Evolutionary conservation across 2,888 invertebrate genomes (phyloP), one percentile per base, ranked within the genome.

Genomic region (Barypeithes pellucidus): DNA sequence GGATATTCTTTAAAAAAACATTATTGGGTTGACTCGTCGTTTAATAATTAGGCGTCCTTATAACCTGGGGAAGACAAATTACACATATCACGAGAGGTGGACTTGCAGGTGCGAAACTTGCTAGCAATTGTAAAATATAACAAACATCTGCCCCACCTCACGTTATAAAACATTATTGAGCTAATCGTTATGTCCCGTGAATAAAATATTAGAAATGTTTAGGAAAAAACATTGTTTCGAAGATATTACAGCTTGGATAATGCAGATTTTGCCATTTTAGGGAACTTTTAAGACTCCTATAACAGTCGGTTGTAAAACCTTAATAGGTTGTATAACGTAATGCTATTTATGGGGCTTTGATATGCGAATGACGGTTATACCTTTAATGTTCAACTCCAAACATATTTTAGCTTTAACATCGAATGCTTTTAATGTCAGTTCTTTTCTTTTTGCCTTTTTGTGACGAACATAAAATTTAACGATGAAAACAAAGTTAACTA

Each of bases 321-420:
- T 63, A 63, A 63, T 63, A 47, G 47, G 63, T 63, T 50, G 47
- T 60, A 60, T 60, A 60, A 39, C 41, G 41, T 60, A 60, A 43
- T 60, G 39, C 39, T 60, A 60, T 60, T 60, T 41, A 60, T 41
- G 60, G 20, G 14, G 20, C 41, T 60, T 60, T 60, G 41, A 60
- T 60, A 60, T 60, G 54, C 54, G 54, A 54, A 54, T 54, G 54
- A 54, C 54, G 54, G 54, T 54, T 54, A 54, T 54, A 33, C 54
- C 54, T 33, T 54, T 54, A 54, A 54, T 54, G 54, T 54, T 54
- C 9, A 54, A 54, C 54, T 54, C 33, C 33, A 33, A 33, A 54
- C 54, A 54, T 54, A 33, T 54, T 54, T 54, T 54, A 33, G 33
- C 24, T 29, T 54, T 54, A 54, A 14, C 54, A 33, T 54, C 33